A percentile compares a stretch with the other conserved stretches of the same genome.
phyloP scores from a whole-genome alignment of 2,888 invertebrate genomes.

The Neelides folsomi region DNA sequence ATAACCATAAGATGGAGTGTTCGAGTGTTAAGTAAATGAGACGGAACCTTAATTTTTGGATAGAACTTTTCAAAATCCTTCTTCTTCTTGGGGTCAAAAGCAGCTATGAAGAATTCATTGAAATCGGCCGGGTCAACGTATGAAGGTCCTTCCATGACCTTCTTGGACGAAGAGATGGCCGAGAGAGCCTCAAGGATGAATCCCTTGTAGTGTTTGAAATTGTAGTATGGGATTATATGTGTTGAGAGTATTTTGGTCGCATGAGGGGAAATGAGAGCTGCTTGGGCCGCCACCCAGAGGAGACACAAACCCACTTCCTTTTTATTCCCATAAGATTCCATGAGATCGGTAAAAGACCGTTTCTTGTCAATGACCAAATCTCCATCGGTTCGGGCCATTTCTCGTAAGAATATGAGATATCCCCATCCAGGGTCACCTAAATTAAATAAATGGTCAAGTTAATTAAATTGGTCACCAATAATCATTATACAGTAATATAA shows the following conservation, averaged over 20 bases:
- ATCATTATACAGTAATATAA: background rate
- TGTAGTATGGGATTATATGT: slow-evolving; percentile 30
- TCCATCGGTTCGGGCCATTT: slow-evolving; percentile 28
- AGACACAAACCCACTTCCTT: slow-evolving; percentile 30
- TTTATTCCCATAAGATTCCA: slow-evolving; percentile 31
- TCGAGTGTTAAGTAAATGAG: too few species aligned
- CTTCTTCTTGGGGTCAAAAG: slow-evolving; percentile 29
- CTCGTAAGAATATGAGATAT: slow-evolving; percentile 29
- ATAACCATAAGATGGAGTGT: background rate
- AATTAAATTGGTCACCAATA: background rate
- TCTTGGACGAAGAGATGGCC: slow-evolving; percentile 12
- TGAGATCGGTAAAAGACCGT: slow-evolving; percentile 25
- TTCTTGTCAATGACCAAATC: slow-evolving; percentile 21
- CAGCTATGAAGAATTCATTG: slow-evolving; percentile 32
- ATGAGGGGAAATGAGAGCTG: slow-evolving; percentile 26
- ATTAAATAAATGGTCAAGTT: slow-evolving; percentile 1
- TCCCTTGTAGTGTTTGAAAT: slow-evolving; percentile 31
- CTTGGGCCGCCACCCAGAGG: slow-evolving; percentile 31
- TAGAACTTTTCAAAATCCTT: slow-evolving; percentile 32
- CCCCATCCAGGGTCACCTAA: slow-evolving; percentile 31
- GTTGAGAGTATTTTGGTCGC: slow-evolving; percentile 31
- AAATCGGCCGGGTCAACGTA: slow-evolving; percentile 30
- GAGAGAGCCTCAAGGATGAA: slow-evolving; percentile 17
- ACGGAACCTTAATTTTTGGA: slow-evolving; percentile 27
- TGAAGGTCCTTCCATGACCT: slow-evolving; percentile 27